A percentile compares a stretch with the other conserved stretches of the same genome.
Evolutionary conservation across 2,888 invertebrate species (phyloP).

Genomic region (Leptinotarsa rubiginosa): DNA sequence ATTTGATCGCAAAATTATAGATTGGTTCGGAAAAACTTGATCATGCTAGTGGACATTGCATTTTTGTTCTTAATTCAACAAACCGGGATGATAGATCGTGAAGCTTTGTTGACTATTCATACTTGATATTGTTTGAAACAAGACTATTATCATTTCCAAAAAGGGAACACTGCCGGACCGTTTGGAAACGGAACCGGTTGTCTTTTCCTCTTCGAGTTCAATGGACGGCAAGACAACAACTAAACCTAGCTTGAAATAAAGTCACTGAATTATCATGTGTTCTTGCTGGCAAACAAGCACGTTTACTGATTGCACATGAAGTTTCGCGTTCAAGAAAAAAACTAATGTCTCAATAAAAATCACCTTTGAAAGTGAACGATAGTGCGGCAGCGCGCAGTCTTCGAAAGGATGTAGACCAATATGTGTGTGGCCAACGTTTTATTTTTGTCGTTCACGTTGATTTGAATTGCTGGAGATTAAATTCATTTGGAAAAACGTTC

Average conservation of each 20-base stretch:
- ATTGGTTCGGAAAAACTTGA: not conserved
- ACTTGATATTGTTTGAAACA: not conserved
- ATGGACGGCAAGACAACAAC: not conserved
- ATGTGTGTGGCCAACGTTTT: too few species aligned
- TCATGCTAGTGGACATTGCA: too few species aligned
- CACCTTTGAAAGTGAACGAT: not conserved
- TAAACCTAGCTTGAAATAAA: not conserved
- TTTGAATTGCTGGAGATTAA: too few species aligned
- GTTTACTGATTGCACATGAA: constrained; percentile 8
- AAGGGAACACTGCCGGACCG: not conserved
- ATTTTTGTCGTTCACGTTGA: too few species aligned
- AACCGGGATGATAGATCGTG: too few species aligned
- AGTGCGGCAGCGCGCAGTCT: not conserved
- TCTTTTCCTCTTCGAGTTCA: not conserved
- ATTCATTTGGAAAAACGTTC: too few species aligned
- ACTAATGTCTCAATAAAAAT: constrained; percentile 13
- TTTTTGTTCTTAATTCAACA: too few species aligned
- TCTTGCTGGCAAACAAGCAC: not conserved
- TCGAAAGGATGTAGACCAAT: too few species aligned
- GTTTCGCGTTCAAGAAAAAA: not conserved
- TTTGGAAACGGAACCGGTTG: not conserved
- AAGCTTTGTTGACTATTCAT: not conserved
- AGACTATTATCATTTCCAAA: not conserved
- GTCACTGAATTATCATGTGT: constrained; percentile 1
- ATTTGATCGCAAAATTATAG: not conserved